Base-by-base conservation (phyloP, 2,113 vertebrate species). In the Anoura caudifer region DNA sequence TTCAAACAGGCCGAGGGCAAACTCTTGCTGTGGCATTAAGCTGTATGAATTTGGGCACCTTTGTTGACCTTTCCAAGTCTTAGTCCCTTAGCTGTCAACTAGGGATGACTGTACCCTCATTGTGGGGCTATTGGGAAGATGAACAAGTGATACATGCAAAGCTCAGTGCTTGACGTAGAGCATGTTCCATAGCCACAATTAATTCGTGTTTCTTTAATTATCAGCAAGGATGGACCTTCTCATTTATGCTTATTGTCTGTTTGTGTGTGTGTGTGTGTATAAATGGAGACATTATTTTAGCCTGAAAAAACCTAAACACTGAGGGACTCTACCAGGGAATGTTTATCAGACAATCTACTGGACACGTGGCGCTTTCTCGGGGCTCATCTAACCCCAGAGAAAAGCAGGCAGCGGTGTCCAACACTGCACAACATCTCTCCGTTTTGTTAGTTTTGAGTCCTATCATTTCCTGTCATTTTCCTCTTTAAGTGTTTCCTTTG, bases 261-360 rank as follows among this genome's bases (percentile, higher is more conserved):
- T 79, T 95, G 31, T 67, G 9, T 75, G 1, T 47, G 2, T 26
- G 22, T 17, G 65, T 81, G 22, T 26, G 65, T 69, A 4, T 85
- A 31, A 54, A 90, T 97, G 69, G 94, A 84, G 80, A 59, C 45
- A 52, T 61, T 59, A 50, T 77, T 93, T 72, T 90, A 61, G 50
- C 4, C 7, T 38, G 4, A 50, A n/a, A 63, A 70, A 81, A 83
- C 54, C 28, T 26, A 77, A 91, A 73, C 22, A 14, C 31, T 26
- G 75, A 50, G 75, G 31, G 11, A 69, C n/a, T 84, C n/a, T 87
- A 77, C 80, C 84, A 87, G 54, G 20, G 45, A 17, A n/a, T 82
- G n/a, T 54, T 41, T 43, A 38, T 86, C 86, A 87, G 52, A 65
- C 22, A 33, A 77, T 0, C 26, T 61, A 33, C 47, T 56, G 91